Base-by-base conservation (phyloP, 2,797 vertebrate species). In the Rhinogobio ventralis region DNA sequence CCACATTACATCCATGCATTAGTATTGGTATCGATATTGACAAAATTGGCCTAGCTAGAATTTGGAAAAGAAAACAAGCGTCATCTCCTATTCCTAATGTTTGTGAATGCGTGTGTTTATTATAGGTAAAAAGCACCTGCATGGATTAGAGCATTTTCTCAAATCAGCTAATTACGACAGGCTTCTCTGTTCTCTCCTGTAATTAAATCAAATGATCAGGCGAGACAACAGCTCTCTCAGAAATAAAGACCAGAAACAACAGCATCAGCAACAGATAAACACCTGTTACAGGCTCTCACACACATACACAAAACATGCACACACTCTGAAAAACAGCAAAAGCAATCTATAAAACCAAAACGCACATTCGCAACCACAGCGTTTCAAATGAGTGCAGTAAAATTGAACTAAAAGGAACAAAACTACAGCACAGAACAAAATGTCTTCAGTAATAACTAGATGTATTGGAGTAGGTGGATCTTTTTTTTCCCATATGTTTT, bases 81-180 rank as follows among this genome's bases (percentile, higher is more conserved):
- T 0, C 4, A 19, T 79, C 9, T 20, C 42, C 15, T 11, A 36
- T 66, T 30, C 19, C 28, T 67, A 62, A 57, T 71, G 53, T 75
- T 79, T 79, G 45, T 84, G 74, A 45, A 69, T 77, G 42, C 66
- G 23, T 79, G 69, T 78, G 53, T 78, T 81, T 69, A 75, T 64
- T 73, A 23, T 19, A 74, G 66, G 46, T 90, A 88, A 88, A 90
- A 86, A 90, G 90, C 89, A 91, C 91, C 89, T 87, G 90, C 81
- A 88, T 92, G 89, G 91, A 93, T 94, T 92, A 93, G 91, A 88
- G 89, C 91, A 93, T 94, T 93, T 94, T 88, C 90, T 91, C 88
- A 94, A 95, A 94, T 93, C 90, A 93, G 90, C 91, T 94, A 94
- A 95, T 94, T 94, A 94, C 85, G 89, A 89, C 72, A 85, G 82